Percentiles rank a stretch among this genome's conserved stretches.
Conservation (phyloP, 2,888 invertebrate species). For the Acrocera orbiculus region DNA sequence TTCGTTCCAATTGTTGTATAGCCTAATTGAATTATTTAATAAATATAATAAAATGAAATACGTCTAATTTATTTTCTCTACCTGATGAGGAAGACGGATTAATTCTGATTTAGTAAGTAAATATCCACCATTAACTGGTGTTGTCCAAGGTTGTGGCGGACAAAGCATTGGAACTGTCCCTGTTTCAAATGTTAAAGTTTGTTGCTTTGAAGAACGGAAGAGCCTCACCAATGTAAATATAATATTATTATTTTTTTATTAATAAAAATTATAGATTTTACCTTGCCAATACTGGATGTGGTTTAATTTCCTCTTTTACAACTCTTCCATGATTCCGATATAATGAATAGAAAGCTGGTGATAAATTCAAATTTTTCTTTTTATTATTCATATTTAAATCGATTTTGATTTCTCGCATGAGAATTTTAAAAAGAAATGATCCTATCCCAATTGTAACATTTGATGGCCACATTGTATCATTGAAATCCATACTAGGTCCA, state of each 20-base stretch:
- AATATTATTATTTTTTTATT: slow-evolving; percentile 1
- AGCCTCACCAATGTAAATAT: slow-evolving; percentile 33
- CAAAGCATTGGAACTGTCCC: slow-evolving; percentile 55
- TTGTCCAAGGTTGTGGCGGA: slow-evolving; percentile 77
- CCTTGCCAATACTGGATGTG: slow-evolving; percentile 59
- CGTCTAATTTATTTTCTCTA: slow-evolving; percentile 3
- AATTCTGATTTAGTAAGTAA: slow-evolving; percentile 47
- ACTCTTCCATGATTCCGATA: slow-evolving; percentile 46
- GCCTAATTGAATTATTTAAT: slow-evolving; percentile 25
- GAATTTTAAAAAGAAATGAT: slow-evolving; percentile 70
- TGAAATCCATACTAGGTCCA: slow-evolving; percentile 41
- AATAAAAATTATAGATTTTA: slow-evolving; percentile 7
- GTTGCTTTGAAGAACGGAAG: slow-evolving; percentile 47
- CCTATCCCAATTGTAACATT: slow-evolving; percentile 50
- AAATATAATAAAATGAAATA: not conserved
- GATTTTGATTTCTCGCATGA: slow-evolving; percentile 70
- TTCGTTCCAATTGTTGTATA: slow-evolving; percentile 42
- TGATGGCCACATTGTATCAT: slow-evolving; percentile 47
- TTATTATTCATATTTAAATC: slow-evolving; percentile 53
- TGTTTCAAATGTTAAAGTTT: slow-evolving; percentile 53
- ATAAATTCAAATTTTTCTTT: slow-evolving; percentile 34
- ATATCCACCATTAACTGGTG: slow-evolving; percentile 53
- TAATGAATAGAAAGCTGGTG: slow-evolving; percentile 66
- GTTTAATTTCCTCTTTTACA: slow-evolving; percentile 58
- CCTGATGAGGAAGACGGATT: slow-evolving; percentile 33